Conservation (phyloP, 2,797 vertebrate genomes). For the Pygocentrus nattereri region DNA sequence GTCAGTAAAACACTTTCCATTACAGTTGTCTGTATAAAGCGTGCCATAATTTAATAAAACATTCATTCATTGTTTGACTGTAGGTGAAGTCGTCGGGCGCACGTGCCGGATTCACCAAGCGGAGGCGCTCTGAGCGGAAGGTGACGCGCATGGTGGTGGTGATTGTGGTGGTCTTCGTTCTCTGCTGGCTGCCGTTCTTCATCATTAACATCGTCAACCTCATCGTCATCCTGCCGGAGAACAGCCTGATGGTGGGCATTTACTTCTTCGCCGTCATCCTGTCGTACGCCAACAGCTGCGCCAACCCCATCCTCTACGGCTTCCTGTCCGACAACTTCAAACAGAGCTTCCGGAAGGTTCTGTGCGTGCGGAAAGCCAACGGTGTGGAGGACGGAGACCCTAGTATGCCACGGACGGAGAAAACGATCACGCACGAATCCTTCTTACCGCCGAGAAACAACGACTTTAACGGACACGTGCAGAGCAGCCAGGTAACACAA, state of each 20-base stretch:
- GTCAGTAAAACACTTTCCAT: too few relatives aligned
- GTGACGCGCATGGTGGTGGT: slow-evolving; percentile 97
- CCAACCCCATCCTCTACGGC: slow-evolving; percentile 95
- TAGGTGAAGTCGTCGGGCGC: slow-evolving; percentile 88
- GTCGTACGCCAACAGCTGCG: slow-evolving; percentile 95
- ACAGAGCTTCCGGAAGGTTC: slow-evolving; percentile 90
- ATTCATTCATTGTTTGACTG: background rate
- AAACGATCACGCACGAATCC: slow-evolving; percentile 84
- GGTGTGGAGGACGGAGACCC: slow-evolving; percentile 84
- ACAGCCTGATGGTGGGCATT: slow-evolving; percentile 87
- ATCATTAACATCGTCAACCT: slow-evolving; percentile 96
- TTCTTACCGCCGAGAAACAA: slow-evolving; percentile 74
- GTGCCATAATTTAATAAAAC: background rate
- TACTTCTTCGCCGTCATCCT: slow-evolving; percentile 95
- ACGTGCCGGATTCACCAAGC: slow-evolving; percentile 86
- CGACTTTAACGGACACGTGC: slow-evolving; percentile 79
- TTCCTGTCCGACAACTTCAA: slow-evolving; percentile 97
- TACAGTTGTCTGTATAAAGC: too few relatives aligned
- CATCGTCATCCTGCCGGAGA: slow-evolving; percentile 90
- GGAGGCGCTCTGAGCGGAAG: slow-evolving; percentile 90
- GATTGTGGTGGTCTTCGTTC: slow-evolving; percentile 92
- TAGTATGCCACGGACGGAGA: slow-evolving; percentile 82
- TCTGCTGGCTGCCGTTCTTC: slow-evolving; percentile 97
- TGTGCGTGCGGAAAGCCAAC: slow-evolving; percentile 80
- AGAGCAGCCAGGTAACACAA: slow-evolving; percentile 77